Evolutionary conservation across 2,797 vertebrate genomes (phyloP).

Genomic region (Pitangus sulphuratus): DNA sequence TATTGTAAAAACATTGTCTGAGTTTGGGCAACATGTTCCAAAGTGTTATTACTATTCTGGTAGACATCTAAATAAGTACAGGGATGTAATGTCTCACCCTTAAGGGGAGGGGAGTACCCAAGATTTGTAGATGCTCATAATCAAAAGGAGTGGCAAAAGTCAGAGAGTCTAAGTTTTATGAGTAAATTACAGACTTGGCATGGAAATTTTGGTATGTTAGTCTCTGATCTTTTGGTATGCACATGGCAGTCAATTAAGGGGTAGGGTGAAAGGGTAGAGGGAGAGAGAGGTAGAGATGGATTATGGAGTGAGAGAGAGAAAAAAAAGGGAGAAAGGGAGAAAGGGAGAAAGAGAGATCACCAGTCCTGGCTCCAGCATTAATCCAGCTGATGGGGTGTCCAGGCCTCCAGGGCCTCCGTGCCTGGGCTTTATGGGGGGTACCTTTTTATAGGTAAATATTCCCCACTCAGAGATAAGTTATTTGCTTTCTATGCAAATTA

Average conservation of each 20-base stretch:
- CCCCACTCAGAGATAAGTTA: not conserved
- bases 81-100: not conserved
- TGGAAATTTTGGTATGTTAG: not conserved
- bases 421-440: too few relatives aligned
- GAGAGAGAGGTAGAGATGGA: not conserved
- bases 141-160: not conserved
- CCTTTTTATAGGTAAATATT: not conserved
- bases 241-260: not conserved
- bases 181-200: not conserved
- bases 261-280: not conserved
- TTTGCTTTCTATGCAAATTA: not conserved
- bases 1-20: rapidly evolving
- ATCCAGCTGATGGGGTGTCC: not conserved
- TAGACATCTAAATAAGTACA: not conserved
- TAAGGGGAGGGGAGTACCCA: not conserved
- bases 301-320: too few relatives aligned
- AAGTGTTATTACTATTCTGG: not conserved
- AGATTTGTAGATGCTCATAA: not conserved
- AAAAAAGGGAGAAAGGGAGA: not conserved
- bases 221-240: not conserved
- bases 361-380: not conserved
- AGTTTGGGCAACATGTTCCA: not conserved
- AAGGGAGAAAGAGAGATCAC: too few relatives aligned
- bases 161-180: not conserved
- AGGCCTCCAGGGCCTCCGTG: not conserved